Evolutionary conservation across 2,888 invertebrate genomes (phyloP).

Genomic region (Chrysodeixis includens): DNA sequence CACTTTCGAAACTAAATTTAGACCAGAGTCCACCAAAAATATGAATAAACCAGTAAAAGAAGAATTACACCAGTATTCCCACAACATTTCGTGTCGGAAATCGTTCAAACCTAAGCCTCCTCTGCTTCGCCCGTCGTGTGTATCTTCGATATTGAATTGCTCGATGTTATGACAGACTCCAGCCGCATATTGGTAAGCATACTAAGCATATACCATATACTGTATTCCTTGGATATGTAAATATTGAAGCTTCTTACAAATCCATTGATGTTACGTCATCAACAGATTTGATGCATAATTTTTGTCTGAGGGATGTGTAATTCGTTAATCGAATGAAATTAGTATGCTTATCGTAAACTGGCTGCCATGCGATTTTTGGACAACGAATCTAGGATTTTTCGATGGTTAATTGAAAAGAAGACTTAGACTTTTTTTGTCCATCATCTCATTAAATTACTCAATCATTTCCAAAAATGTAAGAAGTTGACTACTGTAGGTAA

Average conservation of each 20-base stretch:
- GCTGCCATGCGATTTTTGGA: neutral
- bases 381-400: too few relatives aligned
- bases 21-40: too few relatives aligned
- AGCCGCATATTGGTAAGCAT: slow-evolving; percentile 46
- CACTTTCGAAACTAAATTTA: too few relatives aligned
- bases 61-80: slow-evolving; percentile 18
- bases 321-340: slow-evolving; percentile 14
- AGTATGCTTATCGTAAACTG: neutral
- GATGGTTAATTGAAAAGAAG: too few relatives aligned
- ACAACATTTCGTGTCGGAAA: slow-evolving; percentile 26
- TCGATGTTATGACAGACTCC: slow-evolving; percentile 59
- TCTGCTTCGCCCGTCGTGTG: slow-evolving; percentile 41
- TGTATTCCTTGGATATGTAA: slow-evolving; percentile 37
- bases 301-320: slow-evolving; percentile 15
- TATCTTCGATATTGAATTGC: slow-evolving; percentile 59
- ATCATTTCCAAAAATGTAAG: neutral
- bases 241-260: slow-evolving; percentile 47
- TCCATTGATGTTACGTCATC: slow-evolving; percentile 29
- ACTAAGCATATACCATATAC: slow-evolving; percentile 36
- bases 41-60: too few relatives aligned
- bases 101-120: slow-evolving; percentile 46
- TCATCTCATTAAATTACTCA: too few relatives aligned
- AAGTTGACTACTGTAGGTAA: neutral
- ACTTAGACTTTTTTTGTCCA: too few relatives aligned
- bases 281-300: slow-evolving; percentile 23